Base-by-base conservation (phyloP, 2,113 vertebrate genomes). In the Aptenodytes patagonicus region DNA sequence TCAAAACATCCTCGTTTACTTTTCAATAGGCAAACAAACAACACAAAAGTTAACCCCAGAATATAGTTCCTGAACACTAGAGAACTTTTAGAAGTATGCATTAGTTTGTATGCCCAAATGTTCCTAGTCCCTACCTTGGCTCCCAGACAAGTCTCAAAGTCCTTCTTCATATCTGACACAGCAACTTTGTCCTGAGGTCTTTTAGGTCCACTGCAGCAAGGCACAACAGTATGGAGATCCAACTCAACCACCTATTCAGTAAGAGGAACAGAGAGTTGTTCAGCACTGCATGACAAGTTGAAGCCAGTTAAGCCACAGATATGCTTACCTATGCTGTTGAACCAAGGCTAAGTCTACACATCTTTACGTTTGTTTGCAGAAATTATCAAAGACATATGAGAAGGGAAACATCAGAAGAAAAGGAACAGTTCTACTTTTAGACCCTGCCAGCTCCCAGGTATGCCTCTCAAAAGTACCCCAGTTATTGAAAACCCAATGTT, bases 191-290 rank as follows among this genome's bases (percentile, higher is more conserved):
- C 99, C 95, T 99, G 99, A 44, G 99, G 99, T 92, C 99, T 98
- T 96, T 99, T 99, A 29, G 99, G 99, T 73, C 99, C 99, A 24
- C 99, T 99, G 95, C 99, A 99, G 97, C 99, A 99, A 6, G 99
- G 99, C 32, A 99, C 99, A 15, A 99, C 99, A 5, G 98, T 97
- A 54, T 94, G 96, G 42, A 99, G 98, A 94, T 99, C 99, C 96
- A 99, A 90, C 93, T 99, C 98, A 61, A 98, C 98, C 89, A 98
- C 95, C 99, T 99, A 97, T 18, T 97, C 79, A 77, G 51, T 17
- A 78, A 84, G 32, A 88, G 52, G 76, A 94, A 97, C 68, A 60
- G 42, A 34, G 32, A 42, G 55, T 1, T 1, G 46, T 13, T 82
- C 52, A 76, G 60, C 44, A 78, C 13, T 70, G 22, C 42, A 40